Conservation (phyloP, 2,113 vertebrate genomes). For the Cebidichthys violaceus region DNA sequence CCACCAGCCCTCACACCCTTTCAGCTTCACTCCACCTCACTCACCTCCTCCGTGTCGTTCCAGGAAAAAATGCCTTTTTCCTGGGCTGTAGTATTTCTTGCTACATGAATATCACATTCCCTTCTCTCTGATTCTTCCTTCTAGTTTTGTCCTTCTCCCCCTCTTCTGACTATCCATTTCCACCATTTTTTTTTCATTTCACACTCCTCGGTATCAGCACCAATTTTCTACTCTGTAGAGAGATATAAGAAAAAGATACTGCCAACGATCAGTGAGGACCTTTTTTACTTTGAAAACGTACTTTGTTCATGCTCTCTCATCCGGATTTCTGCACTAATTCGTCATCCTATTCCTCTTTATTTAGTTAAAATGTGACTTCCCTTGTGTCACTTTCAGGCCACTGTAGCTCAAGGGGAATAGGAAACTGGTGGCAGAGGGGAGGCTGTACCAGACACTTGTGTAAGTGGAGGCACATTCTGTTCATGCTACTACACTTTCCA, state of each 20-base stretch:
- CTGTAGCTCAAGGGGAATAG: neutral
- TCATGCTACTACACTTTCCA: neutral
- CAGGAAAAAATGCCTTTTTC: conserved; percentile 6
- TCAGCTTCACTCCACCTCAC: conserved; percentile 50
- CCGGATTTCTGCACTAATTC: conserved; percentile 3
- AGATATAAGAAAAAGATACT: neutral
- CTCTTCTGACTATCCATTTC: neutral
- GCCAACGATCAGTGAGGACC: neutral
- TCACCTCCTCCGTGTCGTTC: conserved; percentile 18
- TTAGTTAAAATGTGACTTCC: neutral
- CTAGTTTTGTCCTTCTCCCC: neutral
- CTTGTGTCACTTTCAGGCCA: conserved; percentile 7
- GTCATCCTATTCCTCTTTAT: neutral
- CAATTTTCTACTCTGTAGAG: neutral
- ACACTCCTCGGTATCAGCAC: neutral
- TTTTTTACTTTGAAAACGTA: neutral
- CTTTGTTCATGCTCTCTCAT: neutral
- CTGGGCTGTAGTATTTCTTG: neutral
- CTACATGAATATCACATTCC: conserved; percentile 2
- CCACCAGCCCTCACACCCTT: conserved; percentile 38
- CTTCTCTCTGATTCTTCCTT: neutral
- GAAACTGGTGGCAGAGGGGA: neutral
- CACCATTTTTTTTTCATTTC: neutral
- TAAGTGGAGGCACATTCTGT: neutral
- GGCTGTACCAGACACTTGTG: neutral